These are phyloP conservation scores for Sapayoa aenigma DNA, from an alignment of 2,113 vertebrate genomes.

Conservation along the genomic window DNA sequence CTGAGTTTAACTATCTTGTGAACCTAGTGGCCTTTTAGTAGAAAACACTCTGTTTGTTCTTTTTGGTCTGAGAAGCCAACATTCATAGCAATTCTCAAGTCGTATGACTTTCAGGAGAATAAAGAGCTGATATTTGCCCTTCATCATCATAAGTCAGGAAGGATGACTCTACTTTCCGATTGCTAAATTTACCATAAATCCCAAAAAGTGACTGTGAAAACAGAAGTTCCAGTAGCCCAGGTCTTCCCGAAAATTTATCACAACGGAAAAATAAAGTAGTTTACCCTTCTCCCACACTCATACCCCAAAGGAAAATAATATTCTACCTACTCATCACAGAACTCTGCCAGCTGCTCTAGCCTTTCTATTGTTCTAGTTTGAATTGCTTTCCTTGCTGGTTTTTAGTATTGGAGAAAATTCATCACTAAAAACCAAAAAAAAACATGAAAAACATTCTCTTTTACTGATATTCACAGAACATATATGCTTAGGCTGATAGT, in stretches of 20 bases:
- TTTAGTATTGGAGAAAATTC: not conserved
- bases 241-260: constrained; percentile 38
- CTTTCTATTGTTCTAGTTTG: not conserved
- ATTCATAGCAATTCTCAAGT: constrained; percentile 17
- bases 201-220: not conserved
- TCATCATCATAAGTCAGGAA: constrained; percentile 42
- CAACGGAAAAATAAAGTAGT: constrained; percentile 9
- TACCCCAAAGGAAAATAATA: constrained; percentile 23
- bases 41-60: constrained; percentile 25
- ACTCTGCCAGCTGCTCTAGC: not conserved
- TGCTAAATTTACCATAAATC: constrained; percentile 26
- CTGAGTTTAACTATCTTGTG: not conserved
- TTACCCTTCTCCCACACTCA: not conserved
- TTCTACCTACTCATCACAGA: not conserved
- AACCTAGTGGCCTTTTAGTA: not conserved
- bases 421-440: not conserved
- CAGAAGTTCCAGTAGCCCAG: not conserved
- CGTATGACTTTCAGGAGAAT: not conserved
- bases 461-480: not conserved
- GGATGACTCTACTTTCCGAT: constrained; percentile 42
- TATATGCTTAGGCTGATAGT: not conserved
- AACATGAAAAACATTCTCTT: not conserved
- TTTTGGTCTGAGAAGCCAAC: not conserved
- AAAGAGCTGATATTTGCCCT: constrained; percentile 54
- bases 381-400: not conserved